phyloP scores from a whole-genome alignment of 2,113 vertebrate species.

The Pseudonaja textilis region DNA sequence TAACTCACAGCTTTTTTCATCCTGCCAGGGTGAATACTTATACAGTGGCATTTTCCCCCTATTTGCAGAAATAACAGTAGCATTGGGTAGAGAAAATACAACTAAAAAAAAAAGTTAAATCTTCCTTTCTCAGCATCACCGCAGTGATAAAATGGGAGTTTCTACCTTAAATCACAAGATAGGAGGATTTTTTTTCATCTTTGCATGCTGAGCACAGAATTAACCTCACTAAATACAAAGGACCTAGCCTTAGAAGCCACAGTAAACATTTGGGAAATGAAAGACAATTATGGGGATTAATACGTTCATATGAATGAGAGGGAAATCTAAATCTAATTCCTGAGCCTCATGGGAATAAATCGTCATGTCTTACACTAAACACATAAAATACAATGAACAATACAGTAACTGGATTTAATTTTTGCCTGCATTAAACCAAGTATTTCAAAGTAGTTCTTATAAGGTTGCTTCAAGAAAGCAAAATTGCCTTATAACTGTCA shows the following conservation, averaged over 20 bases:
- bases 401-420: background rate
- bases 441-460: background rate
- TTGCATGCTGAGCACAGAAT: background rate
- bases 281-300: background rate
- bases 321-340: background rate
- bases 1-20: background rate
- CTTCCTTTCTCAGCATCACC: background rate
- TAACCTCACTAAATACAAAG: background rate
- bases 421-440: background rate
- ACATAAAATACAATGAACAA: background rate
- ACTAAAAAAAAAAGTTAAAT: background rate
- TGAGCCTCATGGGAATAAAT: background rate
- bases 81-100: background rate
- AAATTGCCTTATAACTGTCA: background rate
- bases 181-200: background rate
- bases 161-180: background rate
- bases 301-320: background rate
- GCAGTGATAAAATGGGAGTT: background rate
- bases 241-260: background rate
- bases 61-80: too few relatives aligned
- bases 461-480: background rate
- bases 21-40: background rate
- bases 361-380: background rate
- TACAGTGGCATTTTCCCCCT: background rate
- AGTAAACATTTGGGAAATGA: background rate